These are phyloP conservation scores for Chaetura pelagica DNA, from an alignment of 2,113 vertebrate genomes.

Conservation along the genomic window DNA sequence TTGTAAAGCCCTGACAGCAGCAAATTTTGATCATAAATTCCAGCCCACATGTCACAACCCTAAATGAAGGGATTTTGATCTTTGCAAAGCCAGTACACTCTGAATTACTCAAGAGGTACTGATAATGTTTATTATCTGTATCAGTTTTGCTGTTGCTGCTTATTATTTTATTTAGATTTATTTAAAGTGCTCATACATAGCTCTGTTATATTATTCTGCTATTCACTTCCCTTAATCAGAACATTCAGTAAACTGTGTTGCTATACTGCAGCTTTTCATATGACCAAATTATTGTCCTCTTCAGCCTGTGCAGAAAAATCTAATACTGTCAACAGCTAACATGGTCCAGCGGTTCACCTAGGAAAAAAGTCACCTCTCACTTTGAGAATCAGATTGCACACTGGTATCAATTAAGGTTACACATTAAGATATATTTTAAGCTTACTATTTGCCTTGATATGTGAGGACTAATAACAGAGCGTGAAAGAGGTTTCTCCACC, in stretches of 20 bases:
- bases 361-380: not conserved
- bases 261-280: slow-evolving; percentile 39
- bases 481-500: not conserved
- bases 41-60: not conserved
- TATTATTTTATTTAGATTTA: slow-evolving; percentile 14
- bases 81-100: not conserved
- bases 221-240: slow-evolving; percentile 47
- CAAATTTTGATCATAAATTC: not conserved
- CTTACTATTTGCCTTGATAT: not conserved
- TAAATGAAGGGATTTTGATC: not conserved
- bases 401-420: not conserved
- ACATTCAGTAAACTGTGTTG: slow-evolving; percentile 38
- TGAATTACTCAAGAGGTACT: not conserved
- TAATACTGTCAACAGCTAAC: not conserved
- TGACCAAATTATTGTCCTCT: slow-evolving; percentile 3
- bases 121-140: not conserved
- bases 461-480: not conserved
- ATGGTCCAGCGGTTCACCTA: not conserved
- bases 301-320: not conserved
- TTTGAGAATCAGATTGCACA: not conserved
- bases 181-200: slow-evolving; percentile 12
- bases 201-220: not conserved
- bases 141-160: not conserved
- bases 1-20: not conserved
- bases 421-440: not conserved